phyloP scores from a whole-genome alignment of 2,113 vertebrate species.

The Ancistrus triradiatus region DNA sequence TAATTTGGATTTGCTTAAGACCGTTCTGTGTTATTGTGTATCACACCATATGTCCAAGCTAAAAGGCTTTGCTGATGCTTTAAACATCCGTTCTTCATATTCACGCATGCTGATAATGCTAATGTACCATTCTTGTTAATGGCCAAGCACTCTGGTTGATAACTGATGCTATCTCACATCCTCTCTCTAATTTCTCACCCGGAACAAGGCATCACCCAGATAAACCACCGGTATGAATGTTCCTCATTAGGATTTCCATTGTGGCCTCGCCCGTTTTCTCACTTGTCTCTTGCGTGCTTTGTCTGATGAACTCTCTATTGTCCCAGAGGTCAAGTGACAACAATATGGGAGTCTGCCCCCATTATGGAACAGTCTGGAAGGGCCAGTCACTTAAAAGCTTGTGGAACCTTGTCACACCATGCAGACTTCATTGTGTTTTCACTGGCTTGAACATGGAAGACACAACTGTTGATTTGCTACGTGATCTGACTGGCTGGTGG shows the following conservation, averaged over 20 bases:
- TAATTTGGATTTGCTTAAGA: too few species aligned
- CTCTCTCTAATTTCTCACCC: conserved; percentile 37
- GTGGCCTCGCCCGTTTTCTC: not conserved
- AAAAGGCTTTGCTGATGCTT: conserved; percentile 70
- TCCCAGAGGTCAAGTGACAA: conserved; percentile 49
- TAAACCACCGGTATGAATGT: conserved; percentile 10
- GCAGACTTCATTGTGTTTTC: conserved; percentile 65
- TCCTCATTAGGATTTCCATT: conserved; percentile 4
- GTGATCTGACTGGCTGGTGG: conserved; percentile 58
- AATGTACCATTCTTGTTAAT: conserved; percentile 72
- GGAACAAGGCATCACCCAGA: conserved; percentile 21
- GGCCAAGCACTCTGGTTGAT: conserved; percentile 68
- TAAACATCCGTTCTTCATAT: conserved; percentile 57
- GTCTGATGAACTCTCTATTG: conserved; percentile 43
- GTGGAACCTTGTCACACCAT: conserved; percentile 49
- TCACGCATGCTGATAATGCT: conserved; percentile 71
- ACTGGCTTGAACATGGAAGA: conserved; percentile 56
- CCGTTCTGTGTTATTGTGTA: conserved; percentile 15
- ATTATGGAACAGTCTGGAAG: conserved; percentile 43
- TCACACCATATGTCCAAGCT: conserved; percentile 45
- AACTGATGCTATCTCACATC: conserved; percentile 47
- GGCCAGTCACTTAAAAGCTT: conserved; percentile 40
- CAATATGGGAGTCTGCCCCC: conserved; percentile 52
- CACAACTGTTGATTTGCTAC: conserved; percentile 62
- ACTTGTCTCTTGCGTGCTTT: conserved; percentile 3